Conservation (phyloP, 2,113 vertebrate genomes). For the Maccullochella peelii region DNA sequence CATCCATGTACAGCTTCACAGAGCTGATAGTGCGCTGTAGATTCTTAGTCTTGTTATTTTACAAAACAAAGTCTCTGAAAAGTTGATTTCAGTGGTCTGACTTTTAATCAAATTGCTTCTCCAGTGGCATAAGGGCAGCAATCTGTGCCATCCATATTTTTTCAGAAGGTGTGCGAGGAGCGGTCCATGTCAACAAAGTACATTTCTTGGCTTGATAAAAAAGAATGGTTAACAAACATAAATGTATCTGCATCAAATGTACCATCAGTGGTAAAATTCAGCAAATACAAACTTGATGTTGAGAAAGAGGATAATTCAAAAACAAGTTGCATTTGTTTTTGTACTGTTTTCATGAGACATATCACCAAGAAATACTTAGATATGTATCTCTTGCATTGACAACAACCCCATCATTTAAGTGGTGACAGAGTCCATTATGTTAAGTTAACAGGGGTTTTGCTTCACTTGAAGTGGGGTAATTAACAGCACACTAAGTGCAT, state of each 20-base stretch:
- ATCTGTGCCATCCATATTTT: neutral
- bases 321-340: constrained; percentile 5
- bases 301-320: neutral
- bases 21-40: neutral
- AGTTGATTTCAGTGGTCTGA: neutral
- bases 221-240: neutral
- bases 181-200: neutral
- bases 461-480: constrained; percentile 71
- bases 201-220: neutral
- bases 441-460: constrained; percentile 66
- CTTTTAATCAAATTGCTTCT: neutral
- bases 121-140: neutral
- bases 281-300: neutral
- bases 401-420: constrained; percentile 42
- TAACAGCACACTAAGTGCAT: constrained; percentile 73
- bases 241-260: neutral
- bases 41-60: neutral
- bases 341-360: neutral
- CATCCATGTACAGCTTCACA: neutral
- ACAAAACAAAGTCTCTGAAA: neutral
- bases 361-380: constrained; percentile 36
- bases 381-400: constrained; percentile 16
- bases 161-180: neutral
- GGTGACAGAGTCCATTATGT: constrained; percentile 74
- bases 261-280: neutral